Evolutionary conservation across 2,113 vertebrate species (phyloP), one percentile per base, ranked within the genome.

Genomic region (Microcebus tavaratra): DNA sequence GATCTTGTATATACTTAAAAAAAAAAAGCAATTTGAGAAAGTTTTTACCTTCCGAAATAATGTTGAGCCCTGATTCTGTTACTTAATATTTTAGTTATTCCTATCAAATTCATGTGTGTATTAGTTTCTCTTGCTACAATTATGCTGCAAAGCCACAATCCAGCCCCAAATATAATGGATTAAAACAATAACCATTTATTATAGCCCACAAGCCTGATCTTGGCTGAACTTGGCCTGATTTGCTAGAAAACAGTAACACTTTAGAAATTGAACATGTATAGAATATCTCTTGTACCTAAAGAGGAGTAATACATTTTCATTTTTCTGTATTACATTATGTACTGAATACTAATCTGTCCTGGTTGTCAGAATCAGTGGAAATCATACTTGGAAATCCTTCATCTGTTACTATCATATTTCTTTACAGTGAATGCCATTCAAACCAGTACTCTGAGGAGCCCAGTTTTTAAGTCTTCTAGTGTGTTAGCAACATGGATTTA

Each of bases 351-450:
- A 29, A 92, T 90, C 31, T 90, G 29, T 70, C 31, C 36, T 42
- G 59, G 67, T 29, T 81, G n/a, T 86, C 80, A 57, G 57, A 85
- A 84, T 59, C 25, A 31, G 42, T 90, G 36, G 65, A 76, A 76
- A 45, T 91, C 61, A 73, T 39, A 29, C 21, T 73, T 55, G 73
- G 59, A 91, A 93, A 67, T 3, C 13, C 20, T 72, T 59, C 18
- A 55, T 72, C 45, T 78, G 39, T 78, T 95, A 15, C n/a, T 34
- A 55, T 81, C 67, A 79, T 6, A 61, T 91, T 82, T 86, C 29
- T 93, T 96, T 82, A 76, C 34, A 96, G 6, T 34, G 34, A 73
- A 53, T 78, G 36, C n/a, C 53, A 27, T 91, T 93, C 86, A 81
- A 55, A 72, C 36, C 4, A 36, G 20, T 72, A 25, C 53, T 94